phyloP scores from a whole-genome alignment of 2,797 vertebrate genomes.

The Gobio occitaniae region DNA sequence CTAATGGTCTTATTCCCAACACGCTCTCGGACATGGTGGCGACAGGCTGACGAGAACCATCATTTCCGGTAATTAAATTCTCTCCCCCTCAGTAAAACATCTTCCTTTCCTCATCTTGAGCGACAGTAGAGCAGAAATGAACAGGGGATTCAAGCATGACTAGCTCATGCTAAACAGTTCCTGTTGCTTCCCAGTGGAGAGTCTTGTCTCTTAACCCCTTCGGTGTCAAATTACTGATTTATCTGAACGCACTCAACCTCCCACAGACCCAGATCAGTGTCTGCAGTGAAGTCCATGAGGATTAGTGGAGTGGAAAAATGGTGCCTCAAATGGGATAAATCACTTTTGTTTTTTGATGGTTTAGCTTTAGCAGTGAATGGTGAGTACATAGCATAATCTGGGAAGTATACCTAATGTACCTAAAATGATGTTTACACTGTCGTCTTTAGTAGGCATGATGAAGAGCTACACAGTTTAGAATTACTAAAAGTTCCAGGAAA shows the following conservation, averaged over 20 bases:
- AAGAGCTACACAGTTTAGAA: not conserved
- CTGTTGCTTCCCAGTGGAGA: conserved; percentile 59
- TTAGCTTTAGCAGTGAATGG: not conserved
- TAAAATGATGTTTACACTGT: not conserved
- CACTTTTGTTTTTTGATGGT: conserved; percentile 1
- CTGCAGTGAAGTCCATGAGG: conserved; percentile 44
- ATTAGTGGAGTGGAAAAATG: conserved; percentile 30
- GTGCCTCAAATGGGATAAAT: conserved; percentile 9
- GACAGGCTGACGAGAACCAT: conserved; percentile 61
- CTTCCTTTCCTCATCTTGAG: conserved; percentile 29
- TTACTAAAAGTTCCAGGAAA: not conserved
- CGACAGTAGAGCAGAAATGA: conserved; percentile 19
- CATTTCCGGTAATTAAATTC: conserved; percentile 62
- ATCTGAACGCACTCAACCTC: conserved; percentile 55
- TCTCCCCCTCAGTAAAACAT: conserved; percentile 50
- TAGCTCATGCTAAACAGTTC: conserved; percentile 61
- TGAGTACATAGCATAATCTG: not conserved
- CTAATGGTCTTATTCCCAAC: conserved; percentile 64
- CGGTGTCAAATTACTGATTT: conserved; percentile 64
- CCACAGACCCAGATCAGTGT: conserved; percentile 46
- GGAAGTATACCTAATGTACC: not conserved
- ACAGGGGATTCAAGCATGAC: conserved; percentile 39
- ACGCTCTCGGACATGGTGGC: conserved; percentile 53
- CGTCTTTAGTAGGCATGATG: not conserved
- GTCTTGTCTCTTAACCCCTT: conserved; percentile 64